These are phyloP conservation scores for Lethocerus indicus DNA, from an alignment of 1,140 invertebrate genomes.

Conservation along the genomic window DNA sequence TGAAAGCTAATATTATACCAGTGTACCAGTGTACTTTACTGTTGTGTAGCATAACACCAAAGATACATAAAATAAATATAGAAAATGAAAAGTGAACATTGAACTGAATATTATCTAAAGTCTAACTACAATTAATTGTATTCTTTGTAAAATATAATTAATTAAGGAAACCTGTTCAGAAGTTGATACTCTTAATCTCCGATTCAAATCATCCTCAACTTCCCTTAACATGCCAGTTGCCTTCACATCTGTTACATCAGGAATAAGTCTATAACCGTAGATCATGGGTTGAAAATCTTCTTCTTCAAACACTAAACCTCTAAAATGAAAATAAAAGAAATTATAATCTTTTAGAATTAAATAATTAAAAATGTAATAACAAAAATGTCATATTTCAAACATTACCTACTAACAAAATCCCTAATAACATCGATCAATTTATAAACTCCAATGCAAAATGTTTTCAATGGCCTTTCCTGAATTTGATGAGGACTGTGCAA, in stretches of 20 bases:
- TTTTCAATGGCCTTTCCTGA: slow-evolving; percentile 63
- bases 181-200: slow-evolving; percentile 6
- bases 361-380: background rate
- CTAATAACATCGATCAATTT: slow-evolving; percentile 84
- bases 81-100: background rate
- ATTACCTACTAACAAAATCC: slow-evolving; percentile 66
- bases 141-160: too few species aligned
- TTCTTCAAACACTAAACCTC: slow-evolving; percentile 77
- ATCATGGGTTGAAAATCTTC: slow-evolving; percentile 91
- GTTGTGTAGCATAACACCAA: background rate
- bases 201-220: slow-evolving; percentile 70
- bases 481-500: slow-evolving; percentile 80
- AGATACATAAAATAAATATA: background rate
- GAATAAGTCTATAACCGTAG: slow-evolving; percentile 77
- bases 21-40: background rate
- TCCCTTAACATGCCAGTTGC: slow-evolving; percentile 71
- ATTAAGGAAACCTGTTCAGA: too few species aligned
- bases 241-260: slow-evolving; percentile 66
- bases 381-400: background rate
- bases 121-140: too few species aligned
- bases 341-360: too few species aligned
- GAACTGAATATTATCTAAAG: too few species aligned
- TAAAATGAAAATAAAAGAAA: slow-evolving; percentile 2
- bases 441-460: slow-evolving; percentile 74
- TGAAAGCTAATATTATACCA: background rate